These are phyloP conservation scores for Subacronicta megacephala DNA, from an alignment of 2,888 invertebrate species.

Conservation along the genomic window DNA sequence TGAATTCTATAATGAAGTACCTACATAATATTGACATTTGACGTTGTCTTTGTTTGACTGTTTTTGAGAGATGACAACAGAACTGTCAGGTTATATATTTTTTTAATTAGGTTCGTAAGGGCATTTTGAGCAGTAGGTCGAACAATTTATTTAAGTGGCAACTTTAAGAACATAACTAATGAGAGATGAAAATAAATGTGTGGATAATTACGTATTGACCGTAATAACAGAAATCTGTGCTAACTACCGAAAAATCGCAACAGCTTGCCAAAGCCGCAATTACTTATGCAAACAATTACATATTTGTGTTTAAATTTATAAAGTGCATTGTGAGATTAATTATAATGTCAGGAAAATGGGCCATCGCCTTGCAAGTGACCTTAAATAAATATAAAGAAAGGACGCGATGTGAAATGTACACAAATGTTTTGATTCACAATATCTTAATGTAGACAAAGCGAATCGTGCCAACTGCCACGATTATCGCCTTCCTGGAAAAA, in stretches of 20 bases:
- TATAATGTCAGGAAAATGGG: conserved; percentile 46
- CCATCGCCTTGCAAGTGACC: conserved; percentile 47
- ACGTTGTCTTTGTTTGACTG: too few relatives aligned
- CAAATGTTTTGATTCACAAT: conserved; percentile 35
- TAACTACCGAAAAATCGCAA: conserved; percentile 12
- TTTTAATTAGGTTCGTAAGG: too few relatives aligned
- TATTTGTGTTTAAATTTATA: conserved; percentile 37
- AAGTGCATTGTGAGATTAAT: conserved; percentile 42
- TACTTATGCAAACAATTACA: conserved; percentile 40
- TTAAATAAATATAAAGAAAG: conserved; percentile 47
- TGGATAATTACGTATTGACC: not conserved
- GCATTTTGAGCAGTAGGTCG: not conserved
- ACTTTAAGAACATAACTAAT: conserved; percentile 1
- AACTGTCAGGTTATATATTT: not conserved
- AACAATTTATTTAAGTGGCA: not conserved
- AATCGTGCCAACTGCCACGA: conserved; percentile 24
- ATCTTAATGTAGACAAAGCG: conserved; percentile 26
- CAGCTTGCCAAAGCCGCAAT: conserved; percentile 35
- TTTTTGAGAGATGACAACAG: too few relatives aligned
- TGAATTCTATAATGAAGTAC: too few relatives aligned
- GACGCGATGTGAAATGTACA: conserved; percentile 31
- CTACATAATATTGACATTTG: too few relatives aligned
- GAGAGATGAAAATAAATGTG: not conserved
- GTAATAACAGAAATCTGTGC: conserved; percentile 13
- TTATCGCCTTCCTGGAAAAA: conserved; percentile 21